A percentile compares a stretch with the other conserved stretches of the same genome.
Conservation (phyloP, 64 coral and sea anemone genomes). For the Montipora sp. region DNA sequence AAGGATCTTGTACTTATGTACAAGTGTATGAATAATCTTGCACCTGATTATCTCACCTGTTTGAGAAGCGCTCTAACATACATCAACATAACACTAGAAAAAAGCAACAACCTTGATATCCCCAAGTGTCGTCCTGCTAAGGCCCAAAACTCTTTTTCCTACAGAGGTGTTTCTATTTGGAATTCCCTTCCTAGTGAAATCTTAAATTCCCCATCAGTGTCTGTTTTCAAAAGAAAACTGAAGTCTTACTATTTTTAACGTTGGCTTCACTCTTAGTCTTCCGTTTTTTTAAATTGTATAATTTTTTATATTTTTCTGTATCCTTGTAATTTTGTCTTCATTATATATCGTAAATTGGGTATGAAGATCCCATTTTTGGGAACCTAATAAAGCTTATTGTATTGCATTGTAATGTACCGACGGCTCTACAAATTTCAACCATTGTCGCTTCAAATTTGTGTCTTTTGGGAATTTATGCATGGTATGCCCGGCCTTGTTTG, state of each 20-base stretch:
- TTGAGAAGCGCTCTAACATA: slow-evolving; percentile 56
- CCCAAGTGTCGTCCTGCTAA: slow-evolving; percentile 47
- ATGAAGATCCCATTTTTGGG: neutral
- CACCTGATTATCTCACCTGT: slow-evolving; percentile 48
- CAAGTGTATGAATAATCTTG: slow-evolving; percentile 61
- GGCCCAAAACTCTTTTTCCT: slow-evolving; percentile 44
- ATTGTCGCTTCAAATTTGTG: too few species aligned
- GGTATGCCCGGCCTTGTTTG: too few species aligned
- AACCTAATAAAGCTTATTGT: slow-evolving; percentile 2
- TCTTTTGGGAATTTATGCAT: too few species aligned
- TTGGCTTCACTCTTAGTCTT: neutral
- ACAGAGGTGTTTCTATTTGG: slow-evolving; percentile 7
- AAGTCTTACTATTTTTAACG: too few species aligned
- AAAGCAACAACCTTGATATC: slow-evolving; percentile 27
- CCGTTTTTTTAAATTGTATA: neutral
- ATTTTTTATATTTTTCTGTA: neutral
- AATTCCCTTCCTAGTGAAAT: too few species aligned
- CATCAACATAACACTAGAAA: slow-evolving; percentile 50
- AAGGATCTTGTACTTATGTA: slow-evolving; percentile 23
- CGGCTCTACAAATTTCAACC: too few species aligned
- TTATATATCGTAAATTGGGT: slow-evolving; percentile 6
- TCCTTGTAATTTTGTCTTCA: too few species aligned
- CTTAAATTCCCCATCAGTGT: too few species aligned
- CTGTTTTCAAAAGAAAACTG: too few species aligned
- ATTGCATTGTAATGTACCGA: neutral